A percentile compares a stretch with the other conserved stretches of the same genome.
These are phyloP conservation scores for Epinotia ramella DNA, from an alignment of 2,888 invertebrate genomes.

Conservation along the genomic window DNA sequence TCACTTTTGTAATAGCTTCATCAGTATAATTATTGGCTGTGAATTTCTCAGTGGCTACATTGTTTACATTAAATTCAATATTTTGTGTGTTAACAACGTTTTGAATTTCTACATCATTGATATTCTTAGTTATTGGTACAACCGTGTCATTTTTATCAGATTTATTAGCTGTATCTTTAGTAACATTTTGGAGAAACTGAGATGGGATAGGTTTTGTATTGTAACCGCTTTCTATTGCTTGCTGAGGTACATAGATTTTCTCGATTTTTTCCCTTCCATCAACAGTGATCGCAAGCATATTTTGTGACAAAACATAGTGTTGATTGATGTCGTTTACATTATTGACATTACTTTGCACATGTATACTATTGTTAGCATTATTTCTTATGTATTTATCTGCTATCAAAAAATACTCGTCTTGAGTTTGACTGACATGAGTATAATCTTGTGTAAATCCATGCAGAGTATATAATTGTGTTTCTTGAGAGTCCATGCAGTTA, in stretches of 20 bases:
- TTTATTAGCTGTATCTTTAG: background rate
- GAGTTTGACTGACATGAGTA: constrained; percentile 64
- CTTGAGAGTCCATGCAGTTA: constrained; percentile 52
- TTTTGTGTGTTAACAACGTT: background rate
- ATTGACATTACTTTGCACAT: background rate
- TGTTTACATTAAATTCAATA: background rate
- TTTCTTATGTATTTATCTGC: constrained; percentile 54
- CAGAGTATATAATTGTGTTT: constrained; percentile 53
- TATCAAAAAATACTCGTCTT: constrained; percentile 52
- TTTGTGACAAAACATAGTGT: background rate
- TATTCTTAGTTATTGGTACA: background rate
- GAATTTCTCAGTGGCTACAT: background rate
- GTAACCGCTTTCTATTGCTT: background rate
- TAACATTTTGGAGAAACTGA: background rate
- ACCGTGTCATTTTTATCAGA: background rate
- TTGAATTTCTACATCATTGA: background rate
- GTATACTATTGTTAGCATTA: background rate
- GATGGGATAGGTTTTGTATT: background rate
- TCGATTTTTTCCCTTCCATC: background rate
- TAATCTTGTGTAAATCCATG: constrained; percentile 54
- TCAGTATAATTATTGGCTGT: background rate
- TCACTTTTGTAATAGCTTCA: background rate
- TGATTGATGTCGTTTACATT: background rate
- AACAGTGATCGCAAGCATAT: background rate
- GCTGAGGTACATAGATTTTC: background rate